phyloP scores from a whole-genome alignment of 1,140 invertebrate genomes.

The Macrostomum lignano region DNA sequence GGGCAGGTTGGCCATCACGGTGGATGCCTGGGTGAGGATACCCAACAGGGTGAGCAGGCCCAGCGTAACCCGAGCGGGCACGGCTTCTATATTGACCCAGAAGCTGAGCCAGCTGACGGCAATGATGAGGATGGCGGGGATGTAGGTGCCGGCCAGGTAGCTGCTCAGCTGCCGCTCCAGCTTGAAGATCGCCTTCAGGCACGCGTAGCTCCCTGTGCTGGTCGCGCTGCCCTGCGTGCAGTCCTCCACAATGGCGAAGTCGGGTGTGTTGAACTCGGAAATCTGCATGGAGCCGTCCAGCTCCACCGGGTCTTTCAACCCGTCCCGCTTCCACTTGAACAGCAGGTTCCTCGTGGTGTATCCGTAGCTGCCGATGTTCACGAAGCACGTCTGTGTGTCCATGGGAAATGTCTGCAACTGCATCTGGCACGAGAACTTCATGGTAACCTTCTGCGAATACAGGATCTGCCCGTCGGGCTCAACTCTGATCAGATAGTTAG shows the following conservation, averaged over 20 bases:
- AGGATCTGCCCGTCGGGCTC: conserved; percentile 35
- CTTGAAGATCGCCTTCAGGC: conserved; percentile 40
- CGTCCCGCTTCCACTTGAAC: conserved; percentile 3
- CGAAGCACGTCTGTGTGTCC: conserved; percentile 9
- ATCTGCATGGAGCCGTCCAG: conserved; percentile 4
- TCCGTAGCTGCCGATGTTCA: conserved; percentile 8
- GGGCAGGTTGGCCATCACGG: background rate
- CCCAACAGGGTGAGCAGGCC: conserved; percentile 4
- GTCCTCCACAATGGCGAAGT: conserved; percentile 1
- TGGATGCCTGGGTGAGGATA: conserved; percentile 5
- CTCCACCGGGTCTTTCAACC: conserved; percentile 6
- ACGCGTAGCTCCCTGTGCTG: conserved; percentile 10
- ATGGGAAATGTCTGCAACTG: conserved; percentile 8
- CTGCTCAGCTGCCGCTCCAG: conserved; percentile 56
- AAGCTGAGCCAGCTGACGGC: conserved; percentile 51
- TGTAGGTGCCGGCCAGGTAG: conserved; percentile 56
- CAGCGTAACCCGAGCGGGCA: conserved; percentile 7
- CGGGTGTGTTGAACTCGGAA: conserved; percentile 6
- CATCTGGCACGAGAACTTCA: conserved; percentile 8
- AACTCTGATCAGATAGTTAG: conserved; percentile 38
- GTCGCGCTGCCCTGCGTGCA: conserved; percentile 1
- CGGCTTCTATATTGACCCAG: conserved; percentile 11
- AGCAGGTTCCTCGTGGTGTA: conserved; percentile 6
- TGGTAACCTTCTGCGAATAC: conserved; percentile 20
- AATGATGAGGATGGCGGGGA: conserved; percentile 51